Evolutionary conservation across 1,140 invertebrate genomes (phyloP), one percentile per base, ranked within the genome.

Genomic region (Macrosteles quadrilineatus): DNA sequence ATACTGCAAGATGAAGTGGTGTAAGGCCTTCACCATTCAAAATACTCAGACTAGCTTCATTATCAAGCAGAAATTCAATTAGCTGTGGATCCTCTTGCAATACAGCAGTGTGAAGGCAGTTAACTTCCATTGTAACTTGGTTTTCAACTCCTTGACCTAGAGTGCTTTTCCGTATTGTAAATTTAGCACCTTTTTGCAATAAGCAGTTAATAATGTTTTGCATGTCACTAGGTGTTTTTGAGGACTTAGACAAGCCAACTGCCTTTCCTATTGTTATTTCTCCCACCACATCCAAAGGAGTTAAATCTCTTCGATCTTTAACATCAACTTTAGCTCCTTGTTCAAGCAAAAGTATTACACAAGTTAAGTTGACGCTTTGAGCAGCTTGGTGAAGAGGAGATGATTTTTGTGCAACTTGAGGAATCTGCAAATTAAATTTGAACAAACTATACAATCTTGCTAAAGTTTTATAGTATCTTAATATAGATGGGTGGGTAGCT

Each of bases 1-100:
- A 76, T 32, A 88, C 84, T 40, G 85, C 86, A 50, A 86, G 77
- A 78, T 89, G 88, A 31, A 89, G 72, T 4, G 87, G 85, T 1
- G 88, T 88, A 43, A 83, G 77, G 4, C 85, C 84, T 45, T 82
- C 78, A 17, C 79, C 76, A 74, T 90, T 86, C 23, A 85, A 80
- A 31, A 83, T 83, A 32, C 70, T 23, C 14, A 76, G 73, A 21
- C 45, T 73, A 4, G 76, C 79, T 25, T 78, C 78, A 68, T 76
- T 79, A 40, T 77, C 76, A 4, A 82, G 66, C 4, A 84, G 74
- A 73, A 78, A 78, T 71, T 76, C 76, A 1, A 83, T 75, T 0
- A 82, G 76, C 57, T 79, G 77, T 64, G 77, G 74, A 30, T 74
- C 65, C 30, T 66, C 36, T 1, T 57, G 40, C 21, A 23, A 30